Evolutionary conservation across 2,888 invertebrate genomes (phyloP).

Genomic region (Synergus umbraculus): DNA sequence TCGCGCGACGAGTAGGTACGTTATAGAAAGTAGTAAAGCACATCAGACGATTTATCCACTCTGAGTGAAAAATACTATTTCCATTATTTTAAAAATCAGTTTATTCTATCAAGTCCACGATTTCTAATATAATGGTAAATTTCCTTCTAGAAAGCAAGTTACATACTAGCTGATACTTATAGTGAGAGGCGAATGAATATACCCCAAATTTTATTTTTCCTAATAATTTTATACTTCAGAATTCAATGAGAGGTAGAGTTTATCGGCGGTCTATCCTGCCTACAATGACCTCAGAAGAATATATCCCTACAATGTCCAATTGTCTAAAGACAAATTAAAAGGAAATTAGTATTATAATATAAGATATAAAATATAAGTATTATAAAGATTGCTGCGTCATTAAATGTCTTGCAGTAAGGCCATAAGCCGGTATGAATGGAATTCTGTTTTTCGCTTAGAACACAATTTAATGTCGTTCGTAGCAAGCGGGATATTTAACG

Average conservation of each 20-base stretch:
- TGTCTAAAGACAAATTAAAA: not conserved
- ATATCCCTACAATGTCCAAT: too few species aligned
- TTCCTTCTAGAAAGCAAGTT: not conserved
- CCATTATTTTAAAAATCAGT: not conserved
- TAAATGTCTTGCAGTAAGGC: too few species aligned
- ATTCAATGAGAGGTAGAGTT: too few species aligned
- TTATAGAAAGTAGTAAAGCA: conserved; percentile 28
- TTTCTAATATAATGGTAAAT: not conserved
- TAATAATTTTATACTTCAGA: too few species aligned
- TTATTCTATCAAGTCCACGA: not conserved
- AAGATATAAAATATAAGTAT: not conserved
- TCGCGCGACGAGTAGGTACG: conserved; percentile 56
- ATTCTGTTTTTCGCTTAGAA: conserved; percentile 2
- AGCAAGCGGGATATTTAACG: conserved; percentile 33
- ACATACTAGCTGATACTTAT: too few species aligned
- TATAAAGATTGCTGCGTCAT: too few species aligned
- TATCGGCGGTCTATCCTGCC: too few species aligned
- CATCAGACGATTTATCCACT: conserved; percentile 34
- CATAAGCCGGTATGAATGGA: conserved; percentile 14
- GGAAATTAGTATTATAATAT: not conserved
- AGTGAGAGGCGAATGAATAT: too few species aligned
- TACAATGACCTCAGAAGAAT: too few species aligned
- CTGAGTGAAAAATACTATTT: conserved; percentile 24
- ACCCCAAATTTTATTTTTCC: too few species aligned
- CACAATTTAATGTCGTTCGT: conserved; percentile 17